phyloP scores from a whole-genome alignment of 2,888 invertebrate species.

The Asteroscopus sphinx region DNA sequence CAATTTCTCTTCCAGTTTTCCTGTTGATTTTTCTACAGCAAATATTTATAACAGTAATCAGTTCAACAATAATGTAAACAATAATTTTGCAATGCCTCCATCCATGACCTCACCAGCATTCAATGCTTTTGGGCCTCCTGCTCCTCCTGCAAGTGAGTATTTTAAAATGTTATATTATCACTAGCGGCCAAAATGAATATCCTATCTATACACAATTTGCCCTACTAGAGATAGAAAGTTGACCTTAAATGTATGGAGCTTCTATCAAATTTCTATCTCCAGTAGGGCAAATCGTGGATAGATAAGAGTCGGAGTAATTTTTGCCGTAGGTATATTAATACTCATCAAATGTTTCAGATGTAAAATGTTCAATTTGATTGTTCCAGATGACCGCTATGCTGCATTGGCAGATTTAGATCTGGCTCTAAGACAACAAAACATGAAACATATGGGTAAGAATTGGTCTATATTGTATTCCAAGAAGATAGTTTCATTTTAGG shows the following conservation, averaged over 20 bases:
- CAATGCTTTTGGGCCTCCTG: constrained; percentile 73
- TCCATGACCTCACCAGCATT: constrained; percentile 83
- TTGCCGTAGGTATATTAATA: no score
- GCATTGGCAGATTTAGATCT: constrained; percentile 98
- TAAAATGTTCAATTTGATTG: constrained; percentile 3
- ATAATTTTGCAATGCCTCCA: constrained; percentile 72
- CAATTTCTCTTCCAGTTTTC: constrained; percentile 85
- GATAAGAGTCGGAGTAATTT: no score
- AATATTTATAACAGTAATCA: constrained; percentile 92
- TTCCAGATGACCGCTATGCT: constrained; percentile 96
- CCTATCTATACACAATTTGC: no score
- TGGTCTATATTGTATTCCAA: no score
- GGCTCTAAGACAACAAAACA: constrained; percentile 91
- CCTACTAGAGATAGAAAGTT: no score
- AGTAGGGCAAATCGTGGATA: no score
- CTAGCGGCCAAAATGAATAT: no score
- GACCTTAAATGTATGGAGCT: no score
- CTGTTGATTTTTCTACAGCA: constrained; percentile 93
- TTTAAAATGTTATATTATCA: constrained; percentile 4
- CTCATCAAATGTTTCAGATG: neutral
- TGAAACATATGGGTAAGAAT: constrained; percentile 82
- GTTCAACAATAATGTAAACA: constrained; percentile 78
- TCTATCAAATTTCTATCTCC: no score
- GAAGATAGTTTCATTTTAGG: no score
- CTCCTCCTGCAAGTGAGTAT: constrained; percentile 76